Conservation (phyloP, 2,113 vertebrate species). For the Lasiurus cinereus region DNA sequence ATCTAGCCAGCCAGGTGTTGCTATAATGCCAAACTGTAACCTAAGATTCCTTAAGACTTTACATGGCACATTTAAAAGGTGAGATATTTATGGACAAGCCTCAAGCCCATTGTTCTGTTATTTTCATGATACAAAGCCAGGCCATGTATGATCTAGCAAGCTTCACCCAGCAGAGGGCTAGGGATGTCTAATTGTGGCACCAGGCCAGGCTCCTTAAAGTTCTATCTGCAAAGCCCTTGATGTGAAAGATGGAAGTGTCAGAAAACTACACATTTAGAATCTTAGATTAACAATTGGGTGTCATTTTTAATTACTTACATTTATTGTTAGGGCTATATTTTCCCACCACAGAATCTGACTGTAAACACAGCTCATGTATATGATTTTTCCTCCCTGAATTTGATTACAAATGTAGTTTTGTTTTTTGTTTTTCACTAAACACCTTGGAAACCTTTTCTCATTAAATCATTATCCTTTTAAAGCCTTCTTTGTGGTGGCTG, state of each 20-base stretch:
- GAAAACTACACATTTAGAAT: neutral
- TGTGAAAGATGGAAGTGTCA: neutral
- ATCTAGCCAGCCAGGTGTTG: neutral
- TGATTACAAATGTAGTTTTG: neutral
- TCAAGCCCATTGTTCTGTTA: neutral
- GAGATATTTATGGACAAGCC: neutral
- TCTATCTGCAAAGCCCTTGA: neutral
- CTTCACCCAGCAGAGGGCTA: accelerated
- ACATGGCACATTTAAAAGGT: neutral
- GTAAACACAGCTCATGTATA: neutral
- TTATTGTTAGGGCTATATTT: neutral
- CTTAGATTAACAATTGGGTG: neutral
- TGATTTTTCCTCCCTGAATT: slow-evolving; percentile 12
- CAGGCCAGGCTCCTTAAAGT: neutral
- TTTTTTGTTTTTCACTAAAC: neutral
- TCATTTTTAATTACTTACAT: neutral
- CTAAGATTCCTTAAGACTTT: neutral
- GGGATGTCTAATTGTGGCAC: neutral
- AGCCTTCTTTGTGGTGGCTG: neutral
- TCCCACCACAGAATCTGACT: slow-evolving; percentile 4
- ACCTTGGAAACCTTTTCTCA: slow-evolving; percentile 13
- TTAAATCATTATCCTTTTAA: neutral
- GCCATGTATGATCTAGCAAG: neutral
- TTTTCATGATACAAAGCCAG: neutral
- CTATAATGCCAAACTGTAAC: neutral